A percentile compares a stretch with the other conserved stretches of the same genome.
Conservation (phyloP, 1,140 invertebrate species). For the Orius insidiosus region DNA sequence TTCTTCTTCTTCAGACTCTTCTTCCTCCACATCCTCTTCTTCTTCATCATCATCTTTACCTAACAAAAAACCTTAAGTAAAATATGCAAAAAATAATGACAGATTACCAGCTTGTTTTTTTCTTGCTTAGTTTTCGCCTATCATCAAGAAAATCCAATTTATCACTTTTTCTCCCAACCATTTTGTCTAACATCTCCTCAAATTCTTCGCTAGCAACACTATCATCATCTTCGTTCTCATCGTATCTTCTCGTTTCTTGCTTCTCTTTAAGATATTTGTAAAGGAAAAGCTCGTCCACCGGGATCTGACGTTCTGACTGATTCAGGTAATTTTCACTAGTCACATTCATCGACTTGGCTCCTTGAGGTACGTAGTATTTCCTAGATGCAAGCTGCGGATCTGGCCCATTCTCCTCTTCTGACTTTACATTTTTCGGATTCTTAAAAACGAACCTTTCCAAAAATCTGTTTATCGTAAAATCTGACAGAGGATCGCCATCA, state of each 20-base stretch:
- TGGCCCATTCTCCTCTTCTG: constrained; percentile 24
- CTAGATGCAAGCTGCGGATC: constrained; percentile 36
- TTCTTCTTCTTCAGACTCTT: constrained; percentile 10
- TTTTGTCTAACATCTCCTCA: constrained; percentile 54
- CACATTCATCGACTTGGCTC: constrained; percentile 41
- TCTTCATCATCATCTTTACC: constrained; percentile 22
- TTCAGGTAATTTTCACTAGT: constrained; percentile 51
- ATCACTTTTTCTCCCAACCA: constrained; percentile 30
- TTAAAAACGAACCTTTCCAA: constrained; percentile 90
- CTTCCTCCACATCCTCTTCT: constrained; percentile 22
- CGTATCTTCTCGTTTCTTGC: constrained; percentile 17
- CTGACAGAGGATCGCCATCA: constrained; percentile 77
- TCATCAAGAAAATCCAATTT: constrained; percentile 26
- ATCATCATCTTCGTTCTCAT: constrained; percentile 30
- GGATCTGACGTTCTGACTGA: constrained; percentile 46
- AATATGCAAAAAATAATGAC: no score
- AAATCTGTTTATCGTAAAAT: constrained; percentile 78
- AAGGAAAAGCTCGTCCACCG: constrained; percentile 66
- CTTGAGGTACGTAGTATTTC: constrained; percentile 39
- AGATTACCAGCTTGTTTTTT: no score
- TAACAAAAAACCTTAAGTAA: no score
- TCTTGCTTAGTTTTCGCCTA: constrained; percentile 20
- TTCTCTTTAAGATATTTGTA: constrained; percentile 32
- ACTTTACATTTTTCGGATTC: constrained; percentile 61
- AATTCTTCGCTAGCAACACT: constrained; percentile 83